These are phyloP conservation scores for Cephus spinipes DNA, from an alignment of 2,888 invertebrate species.

Conservation along the genomic window DNA sequence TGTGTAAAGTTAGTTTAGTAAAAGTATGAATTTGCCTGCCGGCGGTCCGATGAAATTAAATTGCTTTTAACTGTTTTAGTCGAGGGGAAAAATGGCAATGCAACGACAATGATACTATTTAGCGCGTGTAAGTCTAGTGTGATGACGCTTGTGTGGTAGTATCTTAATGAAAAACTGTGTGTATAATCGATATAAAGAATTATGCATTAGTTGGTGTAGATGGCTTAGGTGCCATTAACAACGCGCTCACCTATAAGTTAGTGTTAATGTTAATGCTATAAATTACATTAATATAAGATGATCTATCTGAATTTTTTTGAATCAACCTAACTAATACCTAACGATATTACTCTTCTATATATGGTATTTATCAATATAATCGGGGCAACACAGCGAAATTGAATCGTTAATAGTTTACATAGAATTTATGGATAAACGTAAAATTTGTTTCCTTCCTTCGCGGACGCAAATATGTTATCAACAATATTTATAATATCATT, in stretches of 20 bases:
- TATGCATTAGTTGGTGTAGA: constrained; percentile 43
- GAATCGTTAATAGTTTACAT: constrained; percentile 44
- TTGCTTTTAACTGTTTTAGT: constrained; percentile 12
- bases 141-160: constrained; percentile 31
- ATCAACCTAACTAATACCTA: constrained; percentile 44
- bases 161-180: constrained; percentile 31
- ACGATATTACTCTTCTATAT: constrained; percentile 6
- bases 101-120: constrained; percentile 11
- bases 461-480: constrained; percentile 59
- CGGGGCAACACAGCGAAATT: constrained; percentile 46
- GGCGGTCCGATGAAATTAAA: constrained; percentile 2
- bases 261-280: constrained; percentile 32
- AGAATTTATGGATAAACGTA: constrained; percentile 51
- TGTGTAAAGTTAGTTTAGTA: neutral
- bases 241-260: constrained; percentile 24
- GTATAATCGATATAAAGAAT: constrained; percentile 32
- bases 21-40: constrained; percentile 8
- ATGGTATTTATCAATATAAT: constrained; percentile 1
- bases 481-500: constrained; percentile 64
- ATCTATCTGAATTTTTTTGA: constrained; percentile 40
- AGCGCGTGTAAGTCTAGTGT: constrained; percentile 22
- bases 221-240: constrained; percentile 29
- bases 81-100: constrained; percentile 17
- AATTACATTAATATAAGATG: constrained; percentile 44
- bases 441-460: constrained; percentile 41